Base-by-base conservation (phyloP, 2,888 invertebrate genomes). In the Protodeltote pygarga region DNA sequence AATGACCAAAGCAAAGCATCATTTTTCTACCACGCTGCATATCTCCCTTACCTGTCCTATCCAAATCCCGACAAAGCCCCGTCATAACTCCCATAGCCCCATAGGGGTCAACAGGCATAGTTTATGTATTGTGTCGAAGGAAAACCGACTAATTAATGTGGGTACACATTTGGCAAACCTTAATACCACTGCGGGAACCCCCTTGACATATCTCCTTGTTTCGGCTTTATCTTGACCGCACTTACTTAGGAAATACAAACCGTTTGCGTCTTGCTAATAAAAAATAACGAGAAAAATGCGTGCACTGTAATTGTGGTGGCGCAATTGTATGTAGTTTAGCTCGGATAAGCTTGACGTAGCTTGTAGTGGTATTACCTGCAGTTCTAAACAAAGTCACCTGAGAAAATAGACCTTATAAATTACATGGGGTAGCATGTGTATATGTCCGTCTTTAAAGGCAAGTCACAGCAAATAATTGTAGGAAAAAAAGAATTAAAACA, bases 141-240 rank as follows among this genome's bases (percentile, higher is more conserved):
- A 47, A 41, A 29, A 50, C 65, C 24, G 23, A 47, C 38, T 65
- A 63, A 63, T 63, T 65, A 63, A 63, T 54, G 54, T 65, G 55
- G 40, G 35, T 42, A 35, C 27, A 50, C 28, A 41, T 60, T 41
- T 52, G 24, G 45, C 59, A 53, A 52, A 54, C 50, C 49, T 60
- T 35, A 53, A 33, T 16, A 34, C 25, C 20, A 2, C 15, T 28
- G 34, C 8, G 23, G 25, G 4, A 5, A 11, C 23, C 27, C 31
- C 19, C 27, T 29, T 49, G 20, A 21, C 11, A 15, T 32, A 16
- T 38, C 8, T 35, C 3, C 33, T 17, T 13, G 28, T 27, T 41
- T 25, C 3, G 4, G 14, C 1, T 34, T 16, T 20, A 33, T 41
- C 15, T 35, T n/a, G 4, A 3, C 21, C 33, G 25, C 25, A 19